Conservation (phyloP, 2,113 vertebrate genomes). For the Colius striatus region DNA sequence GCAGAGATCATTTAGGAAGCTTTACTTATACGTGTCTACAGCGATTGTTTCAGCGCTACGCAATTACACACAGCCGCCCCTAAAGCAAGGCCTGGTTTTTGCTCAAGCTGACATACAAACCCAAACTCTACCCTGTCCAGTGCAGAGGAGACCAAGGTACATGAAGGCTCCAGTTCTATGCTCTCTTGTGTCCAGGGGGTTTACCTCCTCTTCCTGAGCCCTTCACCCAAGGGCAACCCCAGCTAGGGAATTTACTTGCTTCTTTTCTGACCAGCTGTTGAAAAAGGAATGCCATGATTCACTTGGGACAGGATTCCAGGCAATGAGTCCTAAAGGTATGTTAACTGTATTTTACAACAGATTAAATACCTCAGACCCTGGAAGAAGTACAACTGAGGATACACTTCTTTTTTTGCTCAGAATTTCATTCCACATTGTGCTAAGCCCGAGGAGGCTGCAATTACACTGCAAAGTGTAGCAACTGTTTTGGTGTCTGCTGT, state of each 20-base stretch:
- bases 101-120: not conserved
- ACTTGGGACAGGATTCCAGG: not conserved
- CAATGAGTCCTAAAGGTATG: not conserved
- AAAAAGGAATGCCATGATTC: not conserved
- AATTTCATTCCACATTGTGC: accelerated
- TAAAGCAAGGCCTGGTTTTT: not conserved
- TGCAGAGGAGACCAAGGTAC: not conserved
- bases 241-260: not conserved
- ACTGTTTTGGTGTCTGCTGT: not conserved
- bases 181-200: not conserved
- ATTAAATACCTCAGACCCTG: not conserved
- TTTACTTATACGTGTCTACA: not conserved
- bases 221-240: not conserved
- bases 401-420: not conserved
- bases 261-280: not conserved
- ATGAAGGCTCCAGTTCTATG: not conserved
- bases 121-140: not conserved
- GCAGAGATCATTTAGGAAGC: not conserved
- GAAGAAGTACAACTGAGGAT: not conserved
- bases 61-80: not conserved
- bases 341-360: not conserved
- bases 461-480: not conserved
- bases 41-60: not conserved
- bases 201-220: not conserved
- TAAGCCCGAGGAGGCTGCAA: not conserved